phyloP scores from a whole-genome alignment of 2,888 invertebrate species.

The Conistra vaccinii region DNA sequence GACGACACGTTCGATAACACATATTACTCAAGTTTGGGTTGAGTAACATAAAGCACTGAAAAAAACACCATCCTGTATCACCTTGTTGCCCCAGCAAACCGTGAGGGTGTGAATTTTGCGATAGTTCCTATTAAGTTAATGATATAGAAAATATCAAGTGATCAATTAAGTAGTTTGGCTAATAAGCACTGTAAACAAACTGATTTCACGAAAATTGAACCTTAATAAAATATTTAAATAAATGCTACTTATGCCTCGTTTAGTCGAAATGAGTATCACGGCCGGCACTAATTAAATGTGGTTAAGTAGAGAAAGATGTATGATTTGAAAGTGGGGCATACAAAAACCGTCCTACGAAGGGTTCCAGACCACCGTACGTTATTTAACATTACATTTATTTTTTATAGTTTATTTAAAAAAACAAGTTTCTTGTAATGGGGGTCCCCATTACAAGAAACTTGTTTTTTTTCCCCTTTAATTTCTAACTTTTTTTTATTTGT shows the following conservation, averaged over 20 bases:
- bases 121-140: conserved; percentile 68
- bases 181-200: conserved; percentile 71
- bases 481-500: too few relatives aligned
- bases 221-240: conserved; percentile 41
- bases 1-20: neutral
- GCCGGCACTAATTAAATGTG: conserved; percentile 1
- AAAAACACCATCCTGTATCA: conserved; percentile 44
- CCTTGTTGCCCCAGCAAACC: conserved; percentile 44
- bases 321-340: neutral
- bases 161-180: conserved; percentile 73
- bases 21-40: neutral
- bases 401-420: too few relatives aligned
- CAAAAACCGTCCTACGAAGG: neutral
- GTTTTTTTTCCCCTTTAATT: too few relatives aligned
- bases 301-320: neutral
- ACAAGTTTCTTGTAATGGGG: too few relatives aligned
- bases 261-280: conserved; percentile 1
- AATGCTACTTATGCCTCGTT: conserved; percentile 11
- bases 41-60: neutral
- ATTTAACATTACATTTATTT: too few relatives aligned
- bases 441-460: too few relatives aligned
- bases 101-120: conserved; percentile 71
- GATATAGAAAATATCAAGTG: conserved; percentile 56
- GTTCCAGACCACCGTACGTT: too few relatives aligned
- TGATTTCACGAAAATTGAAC: conserved; percentile 55